Evolutionary conservation across 2,888 invertebrate genomes (phyloP), one percentile per base, ranked within the genome.

Genomic region (Petrolisthes manimaculis): DNA sequence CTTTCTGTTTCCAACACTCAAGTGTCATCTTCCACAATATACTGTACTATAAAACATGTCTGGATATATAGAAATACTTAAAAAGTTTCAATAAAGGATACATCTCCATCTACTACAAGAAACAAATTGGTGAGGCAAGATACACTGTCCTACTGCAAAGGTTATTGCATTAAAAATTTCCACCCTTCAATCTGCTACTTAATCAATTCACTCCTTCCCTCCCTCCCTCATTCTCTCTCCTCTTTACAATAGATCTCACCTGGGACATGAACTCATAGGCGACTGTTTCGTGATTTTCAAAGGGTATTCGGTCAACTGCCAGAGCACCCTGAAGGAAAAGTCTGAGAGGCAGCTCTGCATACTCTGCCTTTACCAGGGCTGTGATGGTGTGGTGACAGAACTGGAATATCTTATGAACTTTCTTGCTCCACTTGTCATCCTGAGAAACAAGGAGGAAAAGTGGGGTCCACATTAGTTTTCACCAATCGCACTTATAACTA

Each of bases 391-490:
- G 96, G 93, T 98, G 98, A 92, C 98, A 99, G 93, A 99, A 99
- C 93, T 99, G 97, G 94, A 99, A 97, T 91, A 99, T 98, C 94
- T 99, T 99, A 93, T 97, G 97, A 92, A 99, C 98, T 93, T 99
- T 99, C 93, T 98, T 98, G 93, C 98, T 97, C 99, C 99, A 99
- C 94, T 98, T 97, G 86, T 97, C 97, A 93, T 99, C 99, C 95
- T 96, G 85, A 2, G 37, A 37, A 37, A 2, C 37, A 37, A 37
- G 0, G 37, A 37, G 37, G 37, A 37, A 37, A 37, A 37, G 37
- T 37, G 37, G 37, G 37, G 37, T 37, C 37, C 37, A 37, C 37
- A 37, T 37, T 37, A 37, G 37, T 37, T 37, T 37, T 37, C 37
- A 37, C 37, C 37, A 37, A 37, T 37, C 37, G 37, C 37, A 37